Evolutionary conservation across 1,140 invertebrate genomes (phyloP).

Genomic region (Drosophila sproati): DNA sequence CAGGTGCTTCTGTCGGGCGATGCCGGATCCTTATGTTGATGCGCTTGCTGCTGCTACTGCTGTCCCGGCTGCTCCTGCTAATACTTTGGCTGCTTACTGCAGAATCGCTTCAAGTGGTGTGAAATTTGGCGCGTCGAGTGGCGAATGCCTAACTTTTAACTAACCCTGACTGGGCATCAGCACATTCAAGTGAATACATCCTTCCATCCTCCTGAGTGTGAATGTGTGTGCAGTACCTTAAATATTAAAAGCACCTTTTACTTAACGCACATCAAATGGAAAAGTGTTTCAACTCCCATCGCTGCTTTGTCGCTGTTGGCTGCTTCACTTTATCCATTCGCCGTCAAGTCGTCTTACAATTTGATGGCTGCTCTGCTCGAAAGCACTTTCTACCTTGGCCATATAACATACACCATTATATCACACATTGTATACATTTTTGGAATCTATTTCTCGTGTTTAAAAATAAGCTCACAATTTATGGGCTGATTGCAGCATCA

Average conservation of each 20-base stretch:
- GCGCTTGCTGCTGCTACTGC: constrained; percentile 3
- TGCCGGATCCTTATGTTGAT: constrained; percentile 4
- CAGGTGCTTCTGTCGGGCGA: background rate
- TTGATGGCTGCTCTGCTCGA: constrained; percentile 20
- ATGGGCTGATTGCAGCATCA: too few species aligned
- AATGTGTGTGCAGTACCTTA: constrained; percentile 18
- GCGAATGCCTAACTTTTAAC: constrained; percentile 64
- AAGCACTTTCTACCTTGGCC: constrained; percentile 7
- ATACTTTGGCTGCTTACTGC: constrained; percentile 1
- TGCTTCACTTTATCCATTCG: constrained; percentile 13
- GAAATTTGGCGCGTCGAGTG: constrained; percentile 76
- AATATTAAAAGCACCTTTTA: constrained; percentile 63
- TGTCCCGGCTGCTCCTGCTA: background rate
- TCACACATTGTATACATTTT: too few species aligned
- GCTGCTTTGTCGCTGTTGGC: background rate
- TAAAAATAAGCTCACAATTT: too few species aligned
- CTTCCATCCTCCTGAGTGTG: constrained; percentile 10
- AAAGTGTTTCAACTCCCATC: constrained; percentile 40
- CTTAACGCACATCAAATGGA: constrained; percentile 62
- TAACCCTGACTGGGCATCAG: constrained; percentile 55
- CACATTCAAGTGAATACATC: constrained; percentile 44
- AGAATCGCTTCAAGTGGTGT: constrained; percentile 61
- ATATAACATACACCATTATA: background rate
- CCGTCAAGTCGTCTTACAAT: constrained; percentile 15
- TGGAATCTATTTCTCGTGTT: too few species aligned